Base-by-base conservation (phyloP, 2,113 vertebrate genomes). In the Blennius ocellaris region DNA sequence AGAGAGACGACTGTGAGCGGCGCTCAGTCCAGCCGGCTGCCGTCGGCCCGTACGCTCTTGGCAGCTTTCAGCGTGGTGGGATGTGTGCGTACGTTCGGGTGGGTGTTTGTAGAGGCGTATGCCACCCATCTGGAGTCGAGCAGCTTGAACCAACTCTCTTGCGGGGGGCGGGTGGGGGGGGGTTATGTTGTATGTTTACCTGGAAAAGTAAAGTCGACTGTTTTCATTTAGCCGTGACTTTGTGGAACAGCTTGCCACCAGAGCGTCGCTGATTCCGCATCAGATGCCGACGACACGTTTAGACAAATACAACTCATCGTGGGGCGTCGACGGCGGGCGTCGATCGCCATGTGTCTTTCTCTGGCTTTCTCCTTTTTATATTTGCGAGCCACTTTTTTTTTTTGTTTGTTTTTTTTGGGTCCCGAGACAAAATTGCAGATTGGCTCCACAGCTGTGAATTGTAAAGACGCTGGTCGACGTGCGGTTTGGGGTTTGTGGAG, bases 31-130 rank as follows among this genome's bases (percentile, higher is more conserved):
- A 81, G 68, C 78, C 76, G 70, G 81, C 86, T 83, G 87, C 87
- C 87, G 69, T 76, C 88, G 39, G 87, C 89, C 89, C 85, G 87
- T 72, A 83, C 88, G 89, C 78, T 92, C 83, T 90, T 94, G 91
- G 92, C 93, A 92, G 87, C 83, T 76, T 81, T 16, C 36, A 70
- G 76, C 56, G 37, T 73, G 71, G 73, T 72, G 80, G 69, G 72
- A 48, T 60, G 55, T 79, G 66, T 76, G 65, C 79, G 78, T 81
- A 43, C 56, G 58, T 81, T 66, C 81, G 70, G 78, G 72, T 88
- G 87, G 72, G 78, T 89, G 43, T 87, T 85, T 85, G 72, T 76
- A 68, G 44, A 81, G 84, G 73, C 76, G 17, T 62, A 47, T 81
- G 75, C 87, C 78, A 85, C 83, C 86, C 87, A 87, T 87, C 83